These are phyloP conservation scores for Galaxea fascicularis DNA, from an alignment of 92 coral and sea anemone species.

Conservation along the genomic window DNA sequence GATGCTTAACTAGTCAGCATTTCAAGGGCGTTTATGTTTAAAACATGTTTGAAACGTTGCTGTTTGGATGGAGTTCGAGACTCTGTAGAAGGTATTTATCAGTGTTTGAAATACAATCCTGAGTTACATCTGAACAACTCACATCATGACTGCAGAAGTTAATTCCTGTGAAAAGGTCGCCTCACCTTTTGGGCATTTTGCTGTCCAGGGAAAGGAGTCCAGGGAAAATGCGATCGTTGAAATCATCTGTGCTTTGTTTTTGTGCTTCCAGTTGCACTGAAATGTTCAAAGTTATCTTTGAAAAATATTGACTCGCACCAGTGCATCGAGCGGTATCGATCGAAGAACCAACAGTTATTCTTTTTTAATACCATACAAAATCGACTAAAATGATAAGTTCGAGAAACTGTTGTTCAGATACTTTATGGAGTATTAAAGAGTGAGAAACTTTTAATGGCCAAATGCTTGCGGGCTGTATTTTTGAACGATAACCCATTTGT, in stretches of 20 bases:
- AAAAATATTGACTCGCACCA: neutral
- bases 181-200: neutral
- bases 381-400: neutral
- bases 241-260: constrained; percentile 5
- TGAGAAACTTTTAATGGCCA: neutral
- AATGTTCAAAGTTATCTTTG: constrained; percentile 4
- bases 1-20: no score
- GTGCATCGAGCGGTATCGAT: constrained; percentile 5
- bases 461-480: constrained; percentile 2
- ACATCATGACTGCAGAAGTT: constrained; percentile 4
- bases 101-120: neutral
- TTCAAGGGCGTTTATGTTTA: no score
- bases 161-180: constrained; percentile 1
- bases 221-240: constrained; percentile 4
- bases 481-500: constrained; percentile 3
- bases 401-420: neutral
- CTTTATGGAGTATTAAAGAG: neutral
- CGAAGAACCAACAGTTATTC: constrained; percentile 5
- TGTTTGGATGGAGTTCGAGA: neutral
- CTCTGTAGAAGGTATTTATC: neutral
- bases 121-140: neutral
- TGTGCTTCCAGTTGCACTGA: constrained; percentile 2
- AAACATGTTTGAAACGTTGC: neutral
- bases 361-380: constrained; percentile 3
- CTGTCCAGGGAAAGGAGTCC: neutral